Evolutionary conservation across 1,140 invertebrate species (phyloP).

Genomic region (Gonatopus flavifemur): DNA sequence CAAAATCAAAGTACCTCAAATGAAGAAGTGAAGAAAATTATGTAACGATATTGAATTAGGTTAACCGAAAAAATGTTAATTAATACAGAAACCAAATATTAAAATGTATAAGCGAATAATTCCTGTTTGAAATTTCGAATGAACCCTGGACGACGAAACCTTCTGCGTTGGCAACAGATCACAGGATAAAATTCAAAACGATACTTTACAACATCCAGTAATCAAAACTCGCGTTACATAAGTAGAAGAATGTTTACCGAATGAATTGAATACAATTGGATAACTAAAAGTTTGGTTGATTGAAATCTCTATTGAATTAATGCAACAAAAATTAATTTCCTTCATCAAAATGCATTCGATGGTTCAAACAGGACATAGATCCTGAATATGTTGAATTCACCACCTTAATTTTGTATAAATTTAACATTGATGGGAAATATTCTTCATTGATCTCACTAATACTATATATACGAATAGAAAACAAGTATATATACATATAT

Average conservation of each 20-base stretch:
- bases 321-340: too few relatives aligned
- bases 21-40: constrained; percentile 40
- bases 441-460: constrained; percentile 50
- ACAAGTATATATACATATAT: constrained; percentile 1
- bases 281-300: too few relatives aligned
- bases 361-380: too few relatives aligned
- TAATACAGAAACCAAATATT: constrained; percentile 49
- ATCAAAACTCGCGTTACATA: too few relatives aligned
- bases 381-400: constrained; percentile 31
- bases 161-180: too few relatives aligned
- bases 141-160: constrained; percentile 18
- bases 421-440: constrained; percentile 42
- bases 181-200: too few relatives aligned
- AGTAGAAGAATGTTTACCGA: too few relatives aligned
- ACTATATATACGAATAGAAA: constrained; percentile 12
- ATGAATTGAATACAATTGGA: too few relatives aligned
- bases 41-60: constrained; percentile 8
- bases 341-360: too few relatives aligned
- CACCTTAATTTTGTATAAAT: constrained; percentile 48
- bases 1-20: constrained; percentile 58
- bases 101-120: constrained; percentile 43
- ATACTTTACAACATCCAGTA: too few relatives aligned
- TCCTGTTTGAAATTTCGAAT: too few relatives aligned
- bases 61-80: constrained; percentile 15
- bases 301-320: too few relatives aligned